Evolutionary conservation across 2,797 vertebrate genomes (phyloP).

Genomic region (Ataeniobius toweri): DNA sequence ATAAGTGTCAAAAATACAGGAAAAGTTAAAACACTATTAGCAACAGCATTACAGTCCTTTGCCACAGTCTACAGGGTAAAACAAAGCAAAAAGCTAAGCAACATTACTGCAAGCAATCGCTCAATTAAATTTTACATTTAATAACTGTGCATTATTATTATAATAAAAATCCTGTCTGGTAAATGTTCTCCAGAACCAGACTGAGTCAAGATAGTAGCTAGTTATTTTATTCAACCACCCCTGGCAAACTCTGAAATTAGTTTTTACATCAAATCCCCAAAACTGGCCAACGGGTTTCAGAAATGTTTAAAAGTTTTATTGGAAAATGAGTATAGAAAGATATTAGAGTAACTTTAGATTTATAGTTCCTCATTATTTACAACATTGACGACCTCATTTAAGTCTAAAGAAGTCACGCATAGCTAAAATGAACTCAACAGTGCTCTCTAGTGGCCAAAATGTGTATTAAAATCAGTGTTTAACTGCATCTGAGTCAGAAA

Average conservation of each 20-base stretch:
- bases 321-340: background rate
- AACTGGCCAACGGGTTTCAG: background rate
- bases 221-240: background rate
- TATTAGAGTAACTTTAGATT: background rate
- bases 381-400: background rate
- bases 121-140: background rate
- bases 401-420: background rate
- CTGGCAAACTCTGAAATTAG: background rate
- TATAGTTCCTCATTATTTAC: background rate
- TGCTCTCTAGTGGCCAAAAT: slow-evolving; percentile 14
- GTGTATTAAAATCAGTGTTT: background rate
- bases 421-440: background rate
- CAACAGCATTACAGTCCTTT: background rate
- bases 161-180: background rate
- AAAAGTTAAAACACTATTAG: background rate
- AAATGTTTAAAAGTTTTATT: background rate
- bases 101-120: background rate
- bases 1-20: background rate
- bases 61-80: background rate
- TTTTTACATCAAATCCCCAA: background rate
- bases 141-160: background rate
- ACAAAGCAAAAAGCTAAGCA: background rate
- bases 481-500: background rate
- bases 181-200: background rate
- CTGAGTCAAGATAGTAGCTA: background rate